These are phyloP conservation scores for Prinia subflava DNA, from an alignment of 2,113 vertebrate genomes.

Conservation along the genomic window DNA sequence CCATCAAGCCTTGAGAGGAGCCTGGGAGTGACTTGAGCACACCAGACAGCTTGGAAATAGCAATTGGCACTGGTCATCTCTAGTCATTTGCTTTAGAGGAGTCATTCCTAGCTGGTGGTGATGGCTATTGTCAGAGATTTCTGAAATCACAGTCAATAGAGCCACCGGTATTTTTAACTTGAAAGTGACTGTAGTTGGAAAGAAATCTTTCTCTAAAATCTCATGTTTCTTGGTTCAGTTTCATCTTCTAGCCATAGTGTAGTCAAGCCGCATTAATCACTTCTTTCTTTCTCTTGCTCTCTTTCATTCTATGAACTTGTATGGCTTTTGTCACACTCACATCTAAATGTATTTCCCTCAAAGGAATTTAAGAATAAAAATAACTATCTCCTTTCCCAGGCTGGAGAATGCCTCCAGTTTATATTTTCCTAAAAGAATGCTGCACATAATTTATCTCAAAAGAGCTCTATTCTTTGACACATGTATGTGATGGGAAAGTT, in stretches of 20 bases:
- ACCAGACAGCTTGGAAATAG: not conserved
- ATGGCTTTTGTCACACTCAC: not conserved
- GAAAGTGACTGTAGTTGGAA: not conserved
- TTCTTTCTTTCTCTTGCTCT: not conserved
- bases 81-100: not conserved
- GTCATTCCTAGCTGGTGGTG: not conserved
- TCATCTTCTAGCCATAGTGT: not conserved
- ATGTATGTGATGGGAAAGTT: not conserved
- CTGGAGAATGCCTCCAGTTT: not conserved
- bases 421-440: not conserved
- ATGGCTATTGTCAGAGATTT: not conserved
- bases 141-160: not conserved
- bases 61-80: not conserved
- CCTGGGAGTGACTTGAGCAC: not conserved
- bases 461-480: not conserved
- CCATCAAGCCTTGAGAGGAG: not conserved
- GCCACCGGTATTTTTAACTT: not conserved
- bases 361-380: conserved; percentile 47
- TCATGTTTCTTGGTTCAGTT: not conserved
- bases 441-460: not conserved
- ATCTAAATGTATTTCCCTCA: not conserved
- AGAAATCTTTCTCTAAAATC: not conserved
- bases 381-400: conserved; percentile 38
- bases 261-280: not conserved
- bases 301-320: not conserved